Percentiles rank a stretch among this genome's conserved stretches.
phyloP scores from a whole-genome alignment of 2,797 vertebrate genomes.

The Sebastes cheni region DNA sequence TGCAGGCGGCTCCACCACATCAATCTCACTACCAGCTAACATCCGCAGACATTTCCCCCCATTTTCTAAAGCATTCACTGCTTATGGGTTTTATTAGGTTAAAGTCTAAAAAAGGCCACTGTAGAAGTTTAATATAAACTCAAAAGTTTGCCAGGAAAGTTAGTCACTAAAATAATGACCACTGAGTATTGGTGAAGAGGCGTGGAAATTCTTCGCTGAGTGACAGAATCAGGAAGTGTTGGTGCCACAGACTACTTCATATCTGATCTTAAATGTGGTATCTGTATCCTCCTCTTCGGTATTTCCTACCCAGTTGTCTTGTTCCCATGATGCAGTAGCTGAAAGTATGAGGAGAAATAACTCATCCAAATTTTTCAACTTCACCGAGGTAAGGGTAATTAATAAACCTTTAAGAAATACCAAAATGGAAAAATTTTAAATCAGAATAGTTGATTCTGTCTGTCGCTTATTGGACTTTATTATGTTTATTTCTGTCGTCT shows the following conservation, averaged over 20 bases:
- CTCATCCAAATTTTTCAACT: conserved; percentile 69
- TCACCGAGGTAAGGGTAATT: conserved; percentile 71
- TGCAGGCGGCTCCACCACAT: neutral
- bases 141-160: neutral
- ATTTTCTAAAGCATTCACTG: neutral
- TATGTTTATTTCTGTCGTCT: neutral
- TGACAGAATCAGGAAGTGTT: conserved; percentile 26
- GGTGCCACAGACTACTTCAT: conserved; percentile 35
- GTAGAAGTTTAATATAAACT: neutral
- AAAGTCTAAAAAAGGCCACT: neutral
- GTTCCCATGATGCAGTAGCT: conserved; percentile 31
- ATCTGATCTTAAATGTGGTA: conserved; percentile 65
- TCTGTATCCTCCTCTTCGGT: conserved; percentile 51
- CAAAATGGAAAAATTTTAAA: neutral
- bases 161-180: neutral
- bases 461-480: neutral
- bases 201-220: conserved; percentile 26
- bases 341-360: conserved; percentile 66
- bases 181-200: conserved; percentile 38
- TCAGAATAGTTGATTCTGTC: neutral
- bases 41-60: neutral
- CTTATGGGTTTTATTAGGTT: neutral
- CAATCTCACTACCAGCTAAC: neutral
- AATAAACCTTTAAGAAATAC: neutral
- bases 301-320: conserved; percentile 55